Evolutionary conservation across 1,140 invertebrate species (phyloP).

Genomic region (Microplitis demolitor): DNA sequence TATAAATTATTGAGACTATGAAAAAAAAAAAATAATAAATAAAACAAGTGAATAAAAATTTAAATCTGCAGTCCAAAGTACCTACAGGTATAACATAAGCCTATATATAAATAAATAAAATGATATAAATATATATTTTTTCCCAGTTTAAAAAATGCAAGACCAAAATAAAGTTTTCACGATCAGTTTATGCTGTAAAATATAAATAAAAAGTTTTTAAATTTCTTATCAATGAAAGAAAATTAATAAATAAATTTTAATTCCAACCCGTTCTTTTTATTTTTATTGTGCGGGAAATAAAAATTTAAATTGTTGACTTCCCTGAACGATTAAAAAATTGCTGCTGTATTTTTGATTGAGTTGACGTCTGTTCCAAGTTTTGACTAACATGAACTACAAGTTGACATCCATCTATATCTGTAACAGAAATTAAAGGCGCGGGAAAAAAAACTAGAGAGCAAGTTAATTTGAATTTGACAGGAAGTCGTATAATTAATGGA

Average conservation of each 20-base stretch:
- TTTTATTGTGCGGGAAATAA: too few species aligned
- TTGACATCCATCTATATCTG: too few species aligned
- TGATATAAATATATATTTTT: slow-evolving; percentile 51
- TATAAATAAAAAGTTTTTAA: slow-evolving; percentile 2
- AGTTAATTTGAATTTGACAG: too few species aligned
- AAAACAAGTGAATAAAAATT: background rate
- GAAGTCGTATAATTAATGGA: too few species aligned
- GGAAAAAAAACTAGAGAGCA: too few species aligned
- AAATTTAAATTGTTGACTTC: too few species aligned
- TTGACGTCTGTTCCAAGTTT: too few species aligned
- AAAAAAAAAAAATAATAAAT: background rate
- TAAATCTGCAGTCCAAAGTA: slow-evolving; percentile 57
- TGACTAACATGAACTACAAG: too few species aligned
- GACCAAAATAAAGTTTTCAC: slow-evolving; percentile 59
- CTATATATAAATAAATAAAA: slow-evolving; percentile 20
- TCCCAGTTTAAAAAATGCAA: slow-evolving; percentile 51
- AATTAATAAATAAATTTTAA: too few species aligned
- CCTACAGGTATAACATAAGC: slow-evolving; percentile 54
- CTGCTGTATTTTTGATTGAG: too few species aligned
- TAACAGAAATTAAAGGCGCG: too few species aligned
- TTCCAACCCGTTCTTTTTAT: background rate
- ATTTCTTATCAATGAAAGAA: background rate
- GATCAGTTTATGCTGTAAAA: background rate
- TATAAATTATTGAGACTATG: background rate
- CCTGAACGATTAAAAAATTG: too few species aligned